Evolutionary conservation across 2,888 invertebrate genomes (phyloP).

Genomic region (Prostheceraeus crozeri): DNA sequence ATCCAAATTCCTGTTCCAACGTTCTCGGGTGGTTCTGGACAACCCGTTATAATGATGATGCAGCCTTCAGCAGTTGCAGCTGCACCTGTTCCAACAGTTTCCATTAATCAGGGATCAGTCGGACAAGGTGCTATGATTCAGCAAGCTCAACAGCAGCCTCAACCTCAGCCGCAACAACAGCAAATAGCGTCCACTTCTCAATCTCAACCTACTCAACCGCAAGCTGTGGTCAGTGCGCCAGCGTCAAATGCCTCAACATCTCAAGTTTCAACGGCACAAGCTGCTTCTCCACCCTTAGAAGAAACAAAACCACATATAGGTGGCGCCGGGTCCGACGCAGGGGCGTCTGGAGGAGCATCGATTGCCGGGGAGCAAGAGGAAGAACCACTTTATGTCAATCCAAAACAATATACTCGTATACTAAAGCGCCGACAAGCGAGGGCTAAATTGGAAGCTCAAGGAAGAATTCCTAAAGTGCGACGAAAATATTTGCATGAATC

Average conservation of each 20-base stretch:
- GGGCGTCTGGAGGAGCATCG: neutral
- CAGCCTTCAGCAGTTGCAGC: neutral
- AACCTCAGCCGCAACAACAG: neutral
- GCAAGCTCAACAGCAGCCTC: too few species aligned
- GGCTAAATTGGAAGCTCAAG: conserved; percentile 84
- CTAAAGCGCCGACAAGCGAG: conserved; percentile 84
- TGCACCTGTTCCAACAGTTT: too few species aligned
- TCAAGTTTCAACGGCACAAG: neutral
- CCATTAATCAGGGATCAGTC: too few species aligned
- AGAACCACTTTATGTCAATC: conserved; percentile 93
- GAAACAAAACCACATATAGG: neutral
- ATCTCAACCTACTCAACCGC: neutral
- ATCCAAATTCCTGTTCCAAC: neutral
- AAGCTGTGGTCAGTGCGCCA: too few species aligned
- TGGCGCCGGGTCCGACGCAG: neutral
- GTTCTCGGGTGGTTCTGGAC: neutral
- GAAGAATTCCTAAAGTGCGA: conserved; percentile 90
- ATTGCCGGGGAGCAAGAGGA: conserved; percentile 61
- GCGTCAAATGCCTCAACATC: too few species aligned
- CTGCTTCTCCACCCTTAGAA: neutral
- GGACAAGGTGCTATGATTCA: too few species aligned
- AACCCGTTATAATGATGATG: conserved; percentile 13
- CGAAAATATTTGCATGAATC: conserved; percentile 99
- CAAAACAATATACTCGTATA: conserved; percentile 91
- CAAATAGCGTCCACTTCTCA: too few species aligned